These are phyloP conservation scores for Hydrotaea cyrtoneurina DNA, from an alignment of 2,888 invertebrate species.

Conservation along the genomic window DNA sequence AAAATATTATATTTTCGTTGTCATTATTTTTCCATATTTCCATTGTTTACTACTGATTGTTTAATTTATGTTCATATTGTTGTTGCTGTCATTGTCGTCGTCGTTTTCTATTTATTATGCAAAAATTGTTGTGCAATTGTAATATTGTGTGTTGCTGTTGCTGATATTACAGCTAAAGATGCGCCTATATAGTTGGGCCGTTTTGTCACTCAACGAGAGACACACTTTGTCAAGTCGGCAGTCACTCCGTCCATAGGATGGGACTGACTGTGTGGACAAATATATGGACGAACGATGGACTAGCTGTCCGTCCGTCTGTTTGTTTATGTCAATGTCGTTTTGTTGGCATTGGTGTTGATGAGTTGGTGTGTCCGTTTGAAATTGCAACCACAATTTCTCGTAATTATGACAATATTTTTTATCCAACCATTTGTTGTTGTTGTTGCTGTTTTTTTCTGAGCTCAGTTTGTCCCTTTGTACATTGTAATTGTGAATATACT, in stretches of 20 bases:
- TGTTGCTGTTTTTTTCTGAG: neutral
- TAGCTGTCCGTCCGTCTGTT: conserved; percentile 54
- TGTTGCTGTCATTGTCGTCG: too few relatives aligned
- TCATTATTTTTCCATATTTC: conserved; percentile 59
- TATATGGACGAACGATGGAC: neutral
- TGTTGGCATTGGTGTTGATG: conserved; percentile 41
- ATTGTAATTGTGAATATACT: conserved; percentile 32
- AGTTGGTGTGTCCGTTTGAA: neutral
- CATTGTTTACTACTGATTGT: conserved; percentile 58
- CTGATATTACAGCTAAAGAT: conserved; percentile 57
- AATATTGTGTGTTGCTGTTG: conserved; percentile 20
- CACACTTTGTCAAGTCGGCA: neutral
- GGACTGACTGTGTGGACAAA: neutral
- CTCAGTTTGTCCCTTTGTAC: neutral
- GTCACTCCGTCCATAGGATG: neutral
- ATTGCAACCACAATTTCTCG: conserved; percentile 52
- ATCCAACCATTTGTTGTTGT: conserved; percentile 6
- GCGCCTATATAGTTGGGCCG: conserved; percentile 52
- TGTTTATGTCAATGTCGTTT: conserved; percentile 65
- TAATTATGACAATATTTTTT: conserved; percentile 66
- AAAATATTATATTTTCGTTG: conserved; percentile 39
- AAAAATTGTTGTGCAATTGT: conserved; percentile 64
- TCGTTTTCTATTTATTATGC: conserved; percentile 53
- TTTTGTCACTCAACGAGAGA: conserved; percentile 12
- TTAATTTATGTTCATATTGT: conserved; percentile 57